These are phyloP conservation scores for Dromas ardeola DNA, from an alignment of 2,113 vertebrate species.

Conservation along the genomic window DNA sequence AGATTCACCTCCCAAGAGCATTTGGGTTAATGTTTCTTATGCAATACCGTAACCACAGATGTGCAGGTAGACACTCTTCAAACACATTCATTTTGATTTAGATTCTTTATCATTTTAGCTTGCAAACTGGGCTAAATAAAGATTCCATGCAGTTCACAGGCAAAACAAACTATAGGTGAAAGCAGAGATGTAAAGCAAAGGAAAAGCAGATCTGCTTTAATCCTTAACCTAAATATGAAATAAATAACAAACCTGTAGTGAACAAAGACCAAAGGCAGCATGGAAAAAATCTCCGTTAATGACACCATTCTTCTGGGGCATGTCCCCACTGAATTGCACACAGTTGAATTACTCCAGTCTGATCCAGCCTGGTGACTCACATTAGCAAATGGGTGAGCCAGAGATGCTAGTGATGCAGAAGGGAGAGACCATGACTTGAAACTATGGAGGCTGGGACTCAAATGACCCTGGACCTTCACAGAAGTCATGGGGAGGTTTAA, in stretches of 20 bases:
- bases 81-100: neutral
- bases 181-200: neutral
- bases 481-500: neutral
- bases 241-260: neutral
- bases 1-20: neutral
- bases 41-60: rapidly evolving
- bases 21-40: neutral
- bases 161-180: neutral
- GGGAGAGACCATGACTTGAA: neutral
- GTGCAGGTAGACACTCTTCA: neutral
- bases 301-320: neutral
- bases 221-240: neutral
- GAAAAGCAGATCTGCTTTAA: neutral
- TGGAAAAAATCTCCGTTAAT: neutral
- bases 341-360: neutral
- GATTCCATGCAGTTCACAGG: neutral
- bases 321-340: rapidly evolving
- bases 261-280: neutral
- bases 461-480: neutral
- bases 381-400: neutral
- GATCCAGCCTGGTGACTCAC: neutral
- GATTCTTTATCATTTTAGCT: neutral
- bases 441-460: neutral
- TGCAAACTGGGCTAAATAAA: neutral
- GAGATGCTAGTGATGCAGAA: neutral